Conservation (phyloP, 2,888 invertebrate genomes). For the Clanis bilineata region DNA sequence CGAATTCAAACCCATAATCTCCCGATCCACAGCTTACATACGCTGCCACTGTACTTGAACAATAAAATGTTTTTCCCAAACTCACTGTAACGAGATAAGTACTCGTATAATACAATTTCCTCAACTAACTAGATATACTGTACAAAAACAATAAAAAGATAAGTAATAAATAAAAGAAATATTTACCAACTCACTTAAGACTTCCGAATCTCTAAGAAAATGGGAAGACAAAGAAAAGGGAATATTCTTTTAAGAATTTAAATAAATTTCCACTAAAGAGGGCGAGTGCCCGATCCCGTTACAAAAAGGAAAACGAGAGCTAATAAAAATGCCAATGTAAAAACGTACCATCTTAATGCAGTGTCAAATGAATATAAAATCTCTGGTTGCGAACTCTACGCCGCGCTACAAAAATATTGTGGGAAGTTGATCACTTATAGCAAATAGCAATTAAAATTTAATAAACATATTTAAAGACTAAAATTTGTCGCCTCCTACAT, state of each 20-base stretch:
- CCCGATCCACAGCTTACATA: no score
- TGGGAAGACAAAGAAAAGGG: constrained; percentile 54
- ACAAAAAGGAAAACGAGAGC: constrained; percentile 65
- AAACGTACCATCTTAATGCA: constrained; percentile 61
- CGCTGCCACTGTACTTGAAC: no score
- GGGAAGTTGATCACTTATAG: background rate
- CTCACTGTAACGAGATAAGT: background rate
- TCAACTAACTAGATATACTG: background rate
- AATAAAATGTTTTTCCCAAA: no score
- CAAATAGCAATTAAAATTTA: no score
- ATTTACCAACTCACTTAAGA: constrained; percentile 61
- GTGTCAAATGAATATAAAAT: constrained; percentile 58
- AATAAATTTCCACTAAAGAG: constrained; percentile 70
- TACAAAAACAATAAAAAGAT: constrained; percentile 3
- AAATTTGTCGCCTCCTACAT: no score
- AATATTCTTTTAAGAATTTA: constrained; percentile 73
- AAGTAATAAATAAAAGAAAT: constrained; percentile 38
- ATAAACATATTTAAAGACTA: no score
- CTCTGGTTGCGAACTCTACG: constrained; percentile 24
- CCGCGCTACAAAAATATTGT: background rate
- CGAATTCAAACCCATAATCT: no score
- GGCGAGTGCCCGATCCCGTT: constrained; percentile 61
- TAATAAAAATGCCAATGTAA: constrained; percentile 71
- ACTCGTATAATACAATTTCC: background rate
- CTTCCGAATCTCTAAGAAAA: constrained; percentile 50